Conservation (phyloP, 2,797 vertebrate species). For the Heliangelus exortis region DNA sequence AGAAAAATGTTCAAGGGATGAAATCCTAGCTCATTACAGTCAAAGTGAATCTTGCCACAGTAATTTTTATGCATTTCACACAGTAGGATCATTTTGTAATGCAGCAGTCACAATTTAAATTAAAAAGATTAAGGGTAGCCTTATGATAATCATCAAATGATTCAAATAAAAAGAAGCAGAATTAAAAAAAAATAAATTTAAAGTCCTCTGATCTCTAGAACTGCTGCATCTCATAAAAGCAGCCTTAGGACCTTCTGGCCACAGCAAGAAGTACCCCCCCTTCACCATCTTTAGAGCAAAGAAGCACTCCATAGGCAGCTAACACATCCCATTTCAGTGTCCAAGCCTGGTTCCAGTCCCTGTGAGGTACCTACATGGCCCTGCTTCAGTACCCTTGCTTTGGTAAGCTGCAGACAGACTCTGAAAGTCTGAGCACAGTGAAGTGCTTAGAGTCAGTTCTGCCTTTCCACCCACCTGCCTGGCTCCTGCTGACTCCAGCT, state of each 20-base stretch:
- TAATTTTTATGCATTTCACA: neutral
- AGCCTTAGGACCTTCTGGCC: neutral
- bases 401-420: neutral
- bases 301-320: neutral
- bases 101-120: neutral
- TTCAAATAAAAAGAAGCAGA: neutral
- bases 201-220: neutral
- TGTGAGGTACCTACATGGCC: fast-evolving
- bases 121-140: conserved; percentile 19
- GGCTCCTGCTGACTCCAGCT: conserved; percentile 84
- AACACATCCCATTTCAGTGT: neutral
- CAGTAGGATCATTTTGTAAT: neutral
- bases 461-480: conserved; percentile 83
- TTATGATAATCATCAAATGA: neutral
- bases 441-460: neutral
- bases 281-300: neutral
- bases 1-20: neutral
- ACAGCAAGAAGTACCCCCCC: neutral
- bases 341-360: neutral
- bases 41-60: neutral
- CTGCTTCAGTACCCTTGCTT: neutral
- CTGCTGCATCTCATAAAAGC: neutral
- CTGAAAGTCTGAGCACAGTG: fast-evolving
- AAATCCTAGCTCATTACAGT: neutral
- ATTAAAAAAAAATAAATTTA: neutral